These are phyloP conservation scores for Trichechus manatus DNA, from an alignment of 2,113 vertebrate species.

Conservation along the genomic window DNA sequence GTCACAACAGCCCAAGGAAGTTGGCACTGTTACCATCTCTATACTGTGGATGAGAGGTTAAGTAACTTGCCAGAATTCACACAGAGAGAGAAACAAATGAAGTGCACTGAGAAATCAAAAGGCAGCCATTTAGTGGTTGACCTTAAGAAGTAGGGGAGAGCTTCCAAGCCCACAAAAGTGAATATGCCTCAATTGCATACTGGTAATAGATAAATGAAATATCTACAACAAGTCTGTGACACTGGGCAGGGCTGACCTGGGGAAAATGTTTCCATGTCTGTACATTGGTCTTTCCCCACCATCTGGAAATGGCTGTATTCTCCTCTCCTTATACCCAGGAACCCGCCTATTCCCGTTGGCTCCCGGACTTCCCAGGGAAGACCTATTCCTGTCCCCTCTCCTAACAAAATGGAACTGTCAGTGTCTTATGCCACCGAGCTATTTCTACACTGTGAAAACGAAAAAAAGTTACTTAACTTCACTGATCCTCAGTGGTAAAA, in stretches of 20 bases:
- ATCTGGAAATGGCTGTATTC: neutral
- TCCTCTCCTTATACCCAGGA: neutral
- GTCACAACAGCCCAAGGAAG: neutral
- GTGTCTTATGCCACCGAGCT: neutral
- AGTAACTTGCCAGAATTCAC: neutral
- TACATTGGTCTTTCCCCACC: neutral
- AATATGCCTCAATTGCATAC: neutral
- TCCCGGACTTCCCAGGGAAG: neutral
- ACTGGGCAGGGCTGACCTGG: neutral
- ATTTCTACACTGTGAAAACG: neutral
- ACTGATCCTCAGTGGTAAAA: neutral
- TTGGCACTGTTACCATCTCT: neutral
- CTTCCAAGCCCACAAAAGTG: constrained; percentile 8
- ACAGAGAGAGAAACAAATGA: neutral
- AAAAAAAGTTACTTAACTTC: neutral
- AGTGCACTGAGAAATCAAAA: neutral
- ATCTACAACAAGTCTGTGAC: neutral
- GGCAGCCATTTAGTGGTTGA: neutral
- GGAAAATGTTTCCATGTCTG: neutral
- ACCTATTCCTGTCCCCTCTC: neutral
- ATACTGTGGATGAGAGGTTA: neutral
- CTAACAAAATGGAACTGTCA: neutral
- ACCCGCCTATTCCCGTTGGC: neutral
- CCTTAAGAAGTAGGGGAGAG: neutral
- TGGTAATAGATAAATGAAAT: neutral